phyloP scores from a whole-genome alignment of 2,888 invertebrate species.

The Synergus umbraculus region DNA sequence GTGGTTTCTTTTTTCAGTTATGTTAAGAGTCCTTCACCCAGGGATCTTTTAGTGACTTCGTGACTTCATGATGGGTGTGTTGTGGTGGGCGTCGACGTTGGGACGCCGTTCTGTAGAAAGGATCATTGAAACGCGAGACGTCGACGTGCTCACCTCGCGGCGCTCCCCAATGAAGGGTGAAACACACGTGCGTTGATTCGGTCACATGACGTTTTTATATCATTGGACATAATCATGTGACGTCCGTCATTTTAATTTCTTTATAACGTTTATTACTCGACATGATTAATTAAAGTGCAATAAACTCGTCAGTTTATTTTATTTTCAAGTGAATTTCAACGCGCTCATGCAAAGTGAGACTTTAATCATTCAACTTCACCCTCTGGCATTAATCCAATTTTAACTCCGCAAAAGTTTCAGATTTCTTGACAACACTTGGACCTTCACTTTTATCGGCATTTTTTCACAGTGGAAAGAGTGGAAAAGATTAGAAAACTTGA shows the following conservation, averaged over 20 bases:
- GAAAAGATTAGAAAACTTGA: too few relatives aligned
- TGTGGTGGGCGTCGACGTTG: constrained; percentile 54
- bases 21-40: constrained; percentile 19
- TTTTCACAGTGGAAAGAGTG: too few relatives aligned
- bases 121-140: constrained; percentile 72
- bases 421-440: neutral
- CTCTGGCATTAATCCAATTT: neutral
- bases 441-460: neutral
- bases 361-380: neutral
- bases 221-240: neutral
- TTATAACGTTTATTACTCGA: neutral
- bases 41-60: constrained; percentile 38
- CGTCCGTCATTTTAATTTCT: neutral
- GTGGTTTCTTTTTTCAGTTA: neutral
- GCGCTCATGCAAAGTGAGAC: neutral
- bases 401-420: neutral
- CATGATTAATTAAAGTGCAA: neutral
- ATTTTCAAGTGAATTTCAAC: neutral
- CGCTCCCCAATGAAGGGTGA: constrained; percentile 50
- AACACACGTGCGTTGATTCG: constrained; percentile 48
- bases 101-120: constrained; percentile 57
- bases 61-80: constrained; percentile 43
- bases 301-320: neutral
- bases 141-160: constrained; percentile 69
- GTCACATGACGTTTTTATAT: constrained; percentile 5